Evolutionary conservation across 2,113 vertebrate genomes (phyloP).

Genomic region (Aspidoscelis tigris): DNA sequence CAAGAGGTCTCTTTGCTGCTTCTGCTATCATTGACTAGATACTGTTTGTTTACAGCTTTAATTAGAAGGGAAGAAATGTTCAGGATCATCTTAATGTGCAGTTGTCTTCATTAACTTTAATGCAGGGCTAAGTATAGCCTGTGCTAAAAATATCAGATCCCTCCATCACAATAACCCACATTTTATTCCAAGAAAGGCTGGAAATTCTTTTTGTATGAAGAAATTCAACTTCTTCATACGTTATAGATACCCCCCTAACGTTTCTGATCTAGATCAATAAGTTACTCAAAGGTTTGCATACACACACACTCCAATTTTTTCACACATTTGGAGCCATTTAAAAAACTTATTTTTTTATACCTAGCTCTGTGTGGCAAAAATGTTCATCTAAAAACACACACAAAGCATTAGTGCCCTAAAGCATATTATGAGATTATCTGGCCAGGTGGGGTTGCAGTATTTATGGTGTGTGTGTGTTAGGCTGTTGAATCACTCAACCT

Average conservation of each 20-base stretch:
- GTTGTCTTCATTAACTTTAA: background rate
- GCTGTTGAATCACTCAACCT: background rate
- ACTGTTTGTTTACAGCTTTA: conserved; percentile 9
- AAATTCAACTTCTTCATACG: background rate
- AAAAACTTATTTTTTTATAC: background rate
- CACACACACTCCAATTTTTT: background rate
- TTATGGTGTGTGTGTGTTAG: background rate
- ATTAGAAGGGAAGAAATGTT: background rate
- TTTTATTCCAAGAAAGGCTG: background rate
- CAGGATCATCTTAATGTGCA: background rate
- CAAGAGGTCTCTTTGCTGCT: background rate
- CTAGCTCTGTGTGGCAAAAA: too few relatives aligned
- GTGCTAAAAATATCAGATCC: conserved; percentile 2
- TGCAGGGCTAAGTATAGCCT: background rate
- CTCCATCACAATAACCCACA: background rate
- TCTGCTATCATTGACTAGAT: background rate
- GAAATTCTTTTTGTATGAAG: background rate
- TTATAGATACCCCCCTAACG: background rate
- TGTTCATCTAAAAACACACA: background rate
- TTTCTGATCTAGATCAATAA: background rate
- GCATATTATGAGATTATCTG: background rate
- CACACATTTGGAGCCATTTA: background rate
- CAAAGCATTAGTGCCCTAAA: background rate
- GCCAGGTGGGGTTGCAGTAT: background rate
- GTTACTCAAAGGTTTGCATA: background rate